Base-by-base conservation (phyloP, 2,888 invertebrate species). In the Eristalis tenax region DNA sequence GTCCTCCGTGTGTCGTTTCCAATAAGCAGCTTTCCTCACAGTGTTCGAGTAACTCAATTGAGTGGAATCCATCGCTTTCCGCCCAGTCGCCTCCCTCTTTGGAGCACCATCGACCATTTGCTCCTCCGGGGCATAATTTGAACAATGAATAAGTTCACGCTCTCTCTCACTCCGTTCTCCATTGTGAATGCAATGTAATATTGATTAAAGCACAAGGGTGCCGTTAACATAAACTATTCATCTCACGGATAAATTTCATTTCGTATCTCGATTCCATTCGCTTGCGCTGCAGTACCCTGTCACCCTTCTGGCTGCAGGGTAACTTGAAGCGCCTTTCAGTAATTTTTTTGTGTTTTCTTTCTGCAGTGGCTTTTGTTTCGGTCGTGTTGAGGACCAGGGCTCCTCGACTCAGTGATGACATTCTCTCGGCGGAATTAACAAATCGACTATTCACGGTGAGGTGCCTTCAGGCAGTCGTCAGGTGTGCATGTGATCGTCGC, bases 171-270 rank as follows among this genome's bases (percentile, higher is more conserved):
- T 18, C 50, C 18, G 0, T 50, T 18, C 4, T 43, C 3, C 18
- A 4, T 15, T 43, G 5, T 18, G 43, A 50, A 18, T 50, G 18
- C 50, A 18, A 50, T 50, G 18, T 6, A 50, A 50, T 50, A 18
- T 50, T 50, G 18, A 50, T 50, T n/a, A 18, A 71, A 71, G 71
- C 18, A 59, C 63, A 38, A 78, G 63, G 56, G 64, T 18, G 22
- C 65, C 56, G 32, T 61, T 13, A 56, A 71, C 40, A 66, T 66
- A 43, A 71, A 71, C 65, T 79, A 56, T 65, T 65, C 65, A 40
- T 40, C 22, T n/a, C 23, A 23, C 65, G 22, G 56, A 79, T 79
- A 64, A 71, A 71, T 71, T 71, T 59, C 63, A 50, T n/a, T 40
- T 38, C 23, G 59, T 5, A n/a, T 23, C 22, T 15, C 65, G 57